These are phyloP conservation scores for Trachythela sp. DNA, from an alignment of 64 coral and sea anemone genomes.

Conservation along the genomic window DNA sequence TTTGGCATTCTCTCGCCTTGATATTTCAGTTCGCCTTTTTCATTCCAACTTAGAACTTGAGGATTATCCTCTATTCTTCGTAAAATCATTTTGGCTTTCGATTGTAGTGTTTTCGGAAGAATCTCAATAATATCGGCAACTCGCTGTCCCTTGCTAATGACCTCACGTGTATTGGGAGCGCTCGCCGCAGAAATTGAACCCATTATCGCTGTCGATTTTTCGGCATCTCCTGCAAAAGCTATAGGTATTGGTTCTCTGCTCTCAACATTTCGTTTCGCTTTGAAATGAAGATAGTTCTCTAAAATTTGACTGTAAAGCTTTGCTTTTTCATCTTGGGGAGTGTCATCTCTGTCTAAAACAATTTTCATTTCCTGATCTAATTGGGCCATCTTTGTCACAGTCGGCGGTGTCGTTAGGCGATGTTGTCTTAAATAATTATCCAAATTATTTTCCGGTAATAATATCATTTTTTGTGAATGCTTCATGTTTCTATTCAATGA, in stretches of 20 bases:
- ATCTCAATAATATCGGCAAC: background rate
- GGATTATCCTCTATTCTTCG: slow-evolving; percentile 27
- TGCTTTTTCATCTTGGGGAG: background rate
- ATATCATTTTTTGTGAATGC: background rate
- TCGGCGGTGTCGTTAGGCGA: background rate
- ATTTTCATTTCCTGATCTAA: background rate
- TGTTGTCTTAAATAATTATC: background rate
- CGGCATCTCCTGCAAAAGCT: too few species aligned
- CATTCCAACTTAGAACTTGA: background rate
- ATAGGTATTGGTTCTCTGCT: background rate
- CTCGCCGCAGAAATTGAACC: too few species aligned
- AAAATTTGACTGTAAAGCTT: background rate
- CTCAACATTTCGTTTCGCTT: slow-evolving; percentile 4
- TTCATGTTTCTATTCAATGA: background rate
- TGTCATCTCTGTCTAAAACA: background rate
- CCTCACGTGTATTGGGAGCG: too few species aligned
- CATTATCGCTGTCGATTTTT: too few species aligned
- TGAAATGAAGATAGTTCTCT: slow-evolving; percentile 33
- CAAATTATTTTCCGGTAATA: background rate
- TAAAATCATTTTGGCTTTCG: slow-evolving; percentile 42
- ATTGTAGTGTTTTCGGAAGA: slow-evolving; percentile 26
- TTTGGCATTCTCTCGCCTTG: too few species aligned
- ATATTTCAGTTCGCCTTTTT: slow-evolving; percentile 17
- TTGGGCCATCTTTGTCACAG: background rate
- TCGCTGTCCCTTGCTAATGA: background rate